phyloP scores from a whole-genome alignment of 2,797 vertebrate genomes.

The Harpagifer antarcticus region DNA sequence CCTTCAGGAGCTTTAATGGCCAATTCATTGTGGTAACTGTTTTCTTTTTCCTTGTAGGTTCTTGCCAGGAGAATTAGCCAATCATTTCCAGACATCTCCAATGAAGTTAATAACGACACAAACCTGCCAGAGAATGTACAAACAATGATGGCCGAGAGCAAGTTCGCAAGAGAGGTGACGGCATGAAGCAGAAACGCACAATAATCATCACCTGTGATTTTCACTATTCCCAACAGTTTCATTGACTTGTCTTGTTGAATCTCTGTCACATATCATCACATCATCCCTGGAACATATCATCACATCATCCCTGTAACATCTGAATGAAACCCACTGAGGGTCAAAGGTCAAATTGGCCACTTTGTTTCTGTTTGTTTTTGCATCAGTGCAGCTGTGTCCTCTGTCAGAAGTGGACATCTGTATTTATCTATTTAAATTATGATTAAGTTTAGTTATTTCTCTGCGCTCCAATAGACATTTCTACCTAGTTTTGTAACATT shows the following conservation, averaged over 20 bases:
- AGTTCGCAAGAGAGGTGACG: background rate
- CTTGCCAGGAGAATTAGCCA: slow-evolving; percentile 84
- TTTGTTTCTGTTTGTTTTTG: slow-evolving; percentile 61
- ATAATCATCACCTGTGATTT: slow-evolving; percentile 23
- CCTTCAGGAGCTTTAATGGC: background rate
- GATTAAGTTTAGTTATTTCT: slow-evolving; percentile 69
- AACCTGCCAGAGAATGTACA: slow-evolving; percentile 4
- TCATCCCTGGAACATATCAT: slow-evolving; percentile 41
- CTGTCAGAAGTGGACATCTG: slow-evolving; percentile 54
- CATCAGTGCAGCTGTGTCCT: slow-evolving; percentile 70
- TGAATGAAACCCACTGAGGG: slow-evolving; percentile 28
- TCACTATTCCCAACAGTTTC: slow-evolving; percentile 23
- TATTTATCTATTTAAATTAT: slow-evolving; percentile 86
- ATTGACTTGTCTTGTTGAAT: slow-evolving; percentile 40
- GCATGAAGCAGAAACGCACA: too few relatives aligned
- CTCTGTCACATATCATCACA: slow-evolving; percentile 47
- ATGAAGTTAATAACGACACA: slow-evolving; percentile 14
- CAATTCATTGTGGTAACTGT: background rate
- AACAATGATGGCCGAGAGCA: background rate
- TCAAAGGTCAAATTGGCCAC: slow-evolving; percentile 54
- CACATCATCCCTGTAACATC: slow-evolving; percentile 30
- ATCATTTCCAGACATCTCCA: background rate
- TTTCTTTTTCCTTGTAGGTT: slow-evolving; percentile 72
- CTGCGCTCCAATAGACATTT: slow-evolving; percentile 46
- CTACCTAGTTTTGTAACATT: slow-evolving; percentile 70